Evolutionary conservation across 2,888 invertebrate species (phyloP).

Genomic region (Eupithecia pulchellata): DNA sequence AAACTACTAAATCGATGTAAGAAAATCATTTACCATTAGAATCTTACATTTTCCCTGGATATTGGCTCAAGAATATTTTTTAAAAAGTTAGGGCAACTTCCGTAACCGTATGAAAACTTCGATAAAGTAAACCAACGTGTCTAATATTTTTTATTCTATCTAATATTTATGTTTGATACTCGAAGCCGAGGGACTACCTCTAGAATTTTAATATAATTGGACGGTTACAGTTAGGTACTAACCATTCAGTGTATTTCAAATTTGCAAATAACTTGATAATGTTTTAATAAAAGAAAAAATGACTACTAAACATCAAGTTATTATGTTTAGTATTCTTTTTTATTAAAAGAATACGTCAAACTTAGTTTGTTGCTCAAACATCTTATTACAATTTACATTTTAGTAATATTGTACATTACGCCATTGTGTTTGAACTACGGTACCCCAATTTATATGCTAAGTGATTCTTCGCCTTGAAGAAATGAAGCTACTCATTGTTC

Average conservation of each 20-base stretch:
- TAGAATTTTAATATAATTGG: background rate
- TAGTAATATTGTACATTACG: constrained; percentile 16
- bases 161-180: no score
- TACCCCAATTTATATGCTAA: constrained; percentile 37
- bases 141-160: no score
- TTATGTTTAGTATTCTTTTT: background rate
- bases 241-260: background rate
- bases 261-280: background rate
- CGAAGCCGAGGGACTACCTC: no score
- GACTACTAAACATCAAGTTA: no score
- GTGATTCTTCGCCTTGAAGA: constrained; percentile 31
- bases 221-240: background rate
- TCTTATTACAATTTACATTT: constrained; percentile 21
- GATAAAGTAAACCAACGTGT: no score
- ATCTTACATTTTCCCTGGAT: no score
- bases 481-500: constrained; percentile 23
- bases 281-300: no score
- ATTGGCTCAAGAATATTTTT: no score
- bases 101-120: no score
- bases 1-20: no score
- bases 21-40: no score
- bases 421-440: constrained; percentile 24
- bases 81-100: no score
- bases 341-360: background rate
- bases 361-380: background rate